phyloP scores from a whole-genome alignment of 2,113 vertebrate species.

The Macquaria australasica region DNA sequence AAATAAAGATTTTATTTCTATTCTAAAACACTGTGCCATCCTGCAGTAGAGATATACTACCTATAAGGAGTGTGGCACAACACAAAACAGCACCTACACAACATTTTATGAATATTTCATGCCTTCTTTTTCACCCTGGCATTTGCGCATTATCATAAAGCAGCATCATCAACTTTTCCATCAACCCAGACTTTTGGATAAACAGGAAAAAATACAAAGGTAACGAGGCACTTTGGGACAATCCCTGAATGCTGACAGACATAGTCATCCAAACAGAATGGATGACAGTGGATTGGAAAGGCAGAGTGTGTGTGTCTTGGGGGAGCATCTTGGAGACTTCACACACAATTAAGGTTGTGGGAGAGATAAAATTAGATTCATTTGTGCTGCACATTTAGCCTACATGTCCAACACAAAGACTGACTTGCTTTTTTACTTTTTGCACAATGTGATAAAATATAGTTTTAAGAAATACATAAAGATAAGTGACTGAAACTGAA shows the following conservation, averaged over 20 bases:
- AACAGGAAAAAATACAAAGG: background rate
- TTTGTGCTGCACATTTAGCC: background rate
- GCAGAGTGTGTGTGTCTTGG: background rate
- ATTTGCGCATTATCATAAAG: conserved; percentile 30
- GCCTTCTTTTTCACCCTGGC: background rate
- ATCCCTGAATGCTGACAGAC: background rate
- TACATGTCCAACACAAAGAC: background rate
- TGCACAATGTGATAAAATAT: background rate
- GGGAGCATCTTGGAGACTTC: background rate
- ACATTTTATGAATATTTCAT: conserved; percentile 50
- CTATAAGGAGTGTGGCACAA: background rate
- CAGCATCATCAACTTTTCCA: conserved; percentile 17
- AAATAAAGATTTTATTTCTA: background rate
- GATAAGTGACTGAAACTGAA: background rate
- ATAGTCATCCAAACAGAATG: background rate
- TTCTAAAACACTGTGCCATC: background rate
- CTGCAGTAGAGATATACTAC: background rate
- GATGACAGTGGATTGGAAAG: background rate
- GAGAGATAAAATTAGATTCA: background rate
- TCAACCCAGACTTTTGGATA: background rate
- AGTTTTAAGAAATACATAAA: background rate
- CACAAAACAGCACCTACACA: conserved; percentile 16
- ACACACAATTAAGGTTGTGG: conserved; percentile 2
- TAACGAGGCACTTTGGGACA: conserved; percentile 36
- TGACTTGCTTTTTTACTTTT: background rate